Evolutionary conservation across 2,888 invertebrate genomes (phyloP).

Genomic region (Limnephilus auricula): DNA sequence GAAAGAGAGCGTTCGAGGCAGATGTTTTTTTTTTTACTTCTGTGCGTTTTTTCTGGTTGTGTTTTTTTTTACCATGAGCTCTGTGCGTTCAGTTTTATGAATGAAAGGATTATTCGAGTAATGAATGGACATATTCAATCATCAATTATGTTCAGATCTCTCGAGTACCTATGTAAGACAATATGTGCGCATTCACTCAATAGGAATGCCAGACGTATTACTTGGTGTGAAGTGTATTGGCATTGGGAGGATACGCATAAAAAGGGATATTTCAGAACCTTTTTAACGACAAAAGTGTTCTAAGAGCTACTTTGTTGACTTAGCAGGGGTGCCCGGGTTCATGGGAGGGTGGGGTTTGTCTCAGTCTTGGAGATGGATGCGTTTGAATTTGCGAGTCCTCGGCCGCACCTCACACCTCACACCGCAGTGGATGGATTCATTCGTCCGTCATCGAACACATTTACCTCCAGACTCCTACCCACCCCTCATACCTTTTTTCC

Average conservation of each 20-base stretch:
- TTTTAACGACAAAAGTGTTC: too few relatives aligned
- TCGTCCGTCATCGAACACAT: too few relatives aligned
- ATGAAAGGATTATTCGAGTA: constrained; percentile 52
- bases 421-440: too few relatives aligned
- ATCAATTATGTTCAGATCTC: constrained; percentile 54
- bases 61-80: constrained; percentile 38
- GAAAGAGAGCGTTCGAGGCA: constrained; percentile 41
- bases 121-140: constrained; percentile 59
- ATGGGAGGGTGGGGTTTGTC: too few relatives aligned
- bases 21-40: constrained; percentile 40
- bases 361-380: too few relatives aligned
- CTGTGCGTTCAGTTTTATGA: constrained; percentile 48
- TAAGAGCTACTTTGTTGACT: too few relatives aligned
- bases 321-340: too few relatives aligned
- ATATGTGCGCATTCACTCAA: constrained; percentile 18
- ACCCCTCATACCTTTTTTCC: too few relatives aligned
- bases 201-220: constrained; percentile 24
- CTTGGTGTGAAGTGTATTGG: constrained; percentile 25
- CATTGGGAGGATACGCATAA: neutral
- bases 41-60: constrained; percentile 32
- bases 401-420: too few relatives aligned
- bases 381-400: too few relatives aligned
- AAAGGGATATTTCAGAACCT: neutral
- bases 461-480: too few relatives aligned
- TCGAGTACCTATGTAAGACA: constrained; percentile 36